Percentiles rank a stretch among this genome's conserved stretches.
phyloP scores from a whole-genome alignment of 2,113 vertebrate genomes.

The Mobula birostris region DNA sequence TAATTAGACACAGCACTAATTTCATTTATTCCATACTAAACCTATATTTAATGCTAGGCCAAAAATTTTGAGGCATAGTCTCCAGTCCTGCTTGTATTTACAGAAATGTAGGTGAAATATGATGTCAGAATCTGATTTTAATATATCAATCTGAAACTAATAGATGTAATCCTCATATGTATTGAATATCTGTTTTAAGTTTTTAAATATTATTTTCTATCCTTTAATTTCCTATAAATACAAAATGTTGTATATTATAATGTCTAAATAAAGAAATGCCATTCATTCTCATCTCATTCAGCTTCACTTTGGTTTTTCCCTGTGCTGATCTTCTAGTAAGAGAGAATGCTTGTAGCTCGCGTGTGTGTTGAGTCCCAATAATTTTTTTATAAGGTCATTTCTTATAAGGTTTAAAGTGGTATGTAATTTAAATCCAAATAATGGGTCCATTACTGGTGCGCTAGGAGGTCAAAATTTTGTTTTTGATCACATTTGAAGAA shows the following conservation, averaged over 20 bases:
- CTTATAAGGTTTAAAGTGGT: too few species aligned
- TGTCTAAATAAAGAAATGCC: background rate
- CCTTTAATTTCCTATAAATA: background rate
- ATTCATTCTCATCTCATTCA: background rate
- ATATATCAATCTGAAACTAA: background rate
- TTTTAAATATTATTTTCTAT: background rate
- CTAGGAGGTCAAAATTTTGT: background rate
- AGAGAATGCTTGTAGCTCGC: background rate
- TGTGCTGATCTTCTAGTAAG: background rate
- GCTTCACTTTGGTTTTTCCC: background rate
- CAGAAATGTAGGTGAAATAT: background rate
- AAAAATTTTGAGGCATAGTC: background rate
- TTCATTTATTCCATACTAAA: background rate
- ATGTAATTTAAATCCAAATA: background rate
- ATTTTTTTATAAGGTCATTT: background rate
- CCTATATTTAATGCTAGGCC: background rate
- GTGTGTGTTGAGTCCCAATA: background rate
- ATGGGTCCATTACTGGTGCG: background rate
- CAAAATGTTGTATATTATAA: background rate
- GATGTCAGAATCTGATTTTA: constrained; percentile 15
- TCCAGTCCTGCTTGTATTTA: background rate
- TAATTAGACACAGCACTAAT: background rate
- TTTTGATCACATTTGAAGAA: background rate
- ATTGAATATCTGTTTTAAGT: background rate
- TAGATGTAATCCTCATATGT: background rate